These are phyloP conservation scores for Babyrousa celebensis DNA, from an alignment of 2,797 vertebrate genomes.

Conservation along the genomic window DNA sequence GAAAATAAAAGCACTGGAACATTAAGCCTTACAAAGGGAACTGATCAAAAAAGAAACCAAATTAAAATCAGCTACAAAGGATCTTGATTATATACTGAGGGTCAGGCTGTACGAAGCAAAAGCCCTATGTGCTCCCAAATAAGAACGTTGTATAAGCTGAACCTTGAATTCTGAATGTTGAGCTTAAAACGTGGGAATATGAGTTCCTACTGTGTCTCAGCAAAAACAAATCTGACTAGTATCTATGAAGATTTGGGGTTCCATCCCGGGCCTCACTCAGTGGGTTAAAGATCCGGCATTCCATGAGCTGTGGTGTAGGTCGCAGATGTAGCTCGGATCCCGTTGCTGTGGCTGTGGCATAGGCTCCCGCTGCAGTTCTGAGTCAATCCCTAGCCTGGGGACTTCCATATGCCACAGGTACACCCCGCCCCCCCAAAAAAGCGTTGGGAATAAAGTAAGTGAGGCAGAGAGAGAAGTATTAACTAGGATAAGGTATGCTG, in stretches of 20 bases:
- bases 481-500: background rate
- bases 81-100: background rate
- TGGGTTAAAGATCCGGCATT: too few relatives aligned
- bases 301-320: too few relatives aligned
- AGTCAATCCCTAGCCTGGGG: too few relatives aligned
- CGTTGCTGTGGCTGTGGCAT: too few relatives aligned
- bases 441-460: background rate
- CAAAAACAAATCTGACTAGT: too few relatives aligned
- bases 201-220: too few relatives aligned
- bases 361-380: too few relatives aligned
- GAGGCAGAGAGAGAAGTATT: background rate
- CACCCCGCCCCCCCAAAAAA: too few relatives aligned
- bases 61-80: background rate
- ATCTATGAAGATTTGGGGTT: too few relatives aligned
- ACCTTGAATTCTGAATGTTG: background rate
- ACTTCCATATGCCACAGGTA: too few relatives aligned
- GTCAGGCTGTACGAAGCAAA: background rate
- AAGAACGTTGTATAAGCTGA: background rate
- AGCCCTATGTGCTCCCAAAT: background rate
- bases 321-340: too few relatives aligned
- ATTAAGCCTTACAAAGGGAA: background rate
- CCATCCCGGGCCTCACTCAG: too few relatives aligned
- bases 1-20: conserved; percentile 27
- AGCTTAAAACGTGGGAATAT: background rate
- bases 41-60: conserved; percentile 3